phyloP scores from a whole-genome alignment of 2,888 invertebrate species.

The Prosopocoilus inquinatus region DNA sequence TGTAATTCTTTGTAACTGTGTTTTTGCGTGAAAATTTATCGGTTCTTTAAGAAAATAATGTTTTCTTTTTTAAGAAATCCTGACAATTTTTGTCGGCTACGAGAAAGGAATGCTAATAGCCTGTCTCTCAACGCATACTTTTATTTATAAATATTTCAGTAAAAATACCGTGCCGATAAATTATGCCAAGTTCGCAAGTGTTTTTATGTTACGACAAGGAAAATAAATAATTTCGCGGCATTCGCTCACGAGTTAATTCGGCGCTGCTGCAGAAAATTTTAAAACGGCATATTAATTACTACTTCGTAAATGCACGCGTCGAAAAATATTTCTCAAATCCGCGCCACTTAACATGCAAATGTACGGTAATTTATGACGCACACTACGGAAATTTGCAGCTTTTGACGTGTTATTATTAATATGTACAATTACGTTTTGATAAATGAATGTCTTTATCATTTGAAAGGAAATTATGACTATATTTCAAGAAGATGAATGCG shows the following conservation, averaged over 20 bases:
- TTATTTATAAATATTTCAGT: slow-evolving; percentile 30
- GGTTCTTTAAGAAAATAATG: slow-evolving; percentile 27
- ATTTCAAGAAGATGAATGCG: slow-evolving; percentile 46
- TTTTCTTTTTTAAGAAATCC: slow-evolving; percentile 32
- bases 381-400: slow-evolving; percentile 45
- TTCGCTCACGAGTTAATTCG: not conserved
- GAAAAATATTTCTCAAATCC: not conserved
- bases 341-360: slow-evolving; percentile 1
- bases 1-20: no score
- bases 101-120: slow-evolving; percentile 34
- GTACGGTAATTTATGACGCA: slow-evolving; percentile 37
- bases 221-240: not conserved
- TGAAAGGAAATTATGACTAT: slow-evolving; percentile 46
- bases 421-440: slow-evolving; percentile 45
- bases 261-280: not conserved
- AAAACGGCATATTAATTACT: not conserved
- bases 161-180: slow-evolving; percentile 23
- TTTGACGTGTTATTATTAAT: slow-evolving; percentile 47
- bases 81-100: slow-evolving; percentile 31
- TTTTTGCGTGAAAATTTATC: not conserved
- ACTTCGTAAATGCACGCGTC: no score
- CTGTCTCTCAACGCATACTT: slow-evolving; percentile 31
- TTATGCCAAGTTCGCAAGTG: slow-evolving; percentile 20
- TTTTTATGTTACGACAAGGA: slow-evolving; percentile 3
- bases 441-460: slow-evolving; percentile 46